A percentile compares a stretch with the other conserved stretches of the same genome.
These are phyloP conservation scores for Carabus problematicus DNA, from an alignment of 2,888 invertebrate genomes.

Conservation along the genomic window DNA sequence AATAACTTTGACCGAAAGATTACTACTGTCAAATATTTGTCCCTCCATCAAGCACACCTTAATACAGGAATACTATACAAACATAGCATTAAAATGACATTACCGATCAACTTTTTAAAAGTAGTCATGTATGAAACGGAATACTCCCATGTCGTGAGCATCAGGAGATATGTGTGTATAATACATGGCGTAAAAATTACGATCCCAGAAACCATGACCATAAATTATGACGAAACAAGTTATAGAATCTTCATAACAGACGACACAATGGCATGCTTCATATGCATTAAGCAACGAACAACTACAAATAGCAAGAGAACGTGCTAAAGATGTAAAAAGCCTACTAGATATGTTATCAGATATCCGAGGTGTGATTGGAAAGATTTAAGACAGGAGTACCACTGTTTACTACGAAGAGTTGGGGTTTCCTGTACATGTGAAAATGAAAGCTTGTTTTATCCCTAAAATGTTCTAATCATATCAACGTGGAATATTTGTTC, in stretches of 20 bases:
- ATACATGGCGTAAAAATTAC: constrained; percentile 19
- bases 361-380: no score
- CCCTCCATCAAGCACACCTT: constrained; percentile 44
- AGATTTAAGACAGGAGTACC: no score
- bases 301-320: neutral
- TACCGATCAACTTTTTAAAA: constrained; percentile 43
- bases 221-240: constrained; percentile 35
- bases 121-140: constrained; percentile 43
- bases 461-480: no score
- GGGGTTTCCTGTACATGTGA: no score
- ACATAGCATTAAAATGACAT: no score
- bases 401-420: no score
- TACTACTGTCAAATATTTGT: constrained; percentile 42
- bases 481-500: no score
- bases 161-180: constrained; percentile 45
- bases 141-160: constrained; percentile 44
- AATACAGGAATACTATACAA: constrained; percentile 42
- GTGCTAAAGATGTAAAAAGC: constrained; percentile 10
- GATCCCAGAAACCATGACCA: constrained; percentile 35
- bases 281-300: constrained; percentile 18
- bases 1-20: constrained; percentile 10
- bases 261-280: constrained; percentile 31
- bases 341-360: constrained; percentile 13
- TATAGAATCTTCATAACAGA: constrained; percentile 25
- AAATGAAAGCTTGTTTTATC: no score